Evolutionary conservation across 2,888 invertebrate genomes (phyloP).

Genomic region (Tenthredo mesomela): DNA sequence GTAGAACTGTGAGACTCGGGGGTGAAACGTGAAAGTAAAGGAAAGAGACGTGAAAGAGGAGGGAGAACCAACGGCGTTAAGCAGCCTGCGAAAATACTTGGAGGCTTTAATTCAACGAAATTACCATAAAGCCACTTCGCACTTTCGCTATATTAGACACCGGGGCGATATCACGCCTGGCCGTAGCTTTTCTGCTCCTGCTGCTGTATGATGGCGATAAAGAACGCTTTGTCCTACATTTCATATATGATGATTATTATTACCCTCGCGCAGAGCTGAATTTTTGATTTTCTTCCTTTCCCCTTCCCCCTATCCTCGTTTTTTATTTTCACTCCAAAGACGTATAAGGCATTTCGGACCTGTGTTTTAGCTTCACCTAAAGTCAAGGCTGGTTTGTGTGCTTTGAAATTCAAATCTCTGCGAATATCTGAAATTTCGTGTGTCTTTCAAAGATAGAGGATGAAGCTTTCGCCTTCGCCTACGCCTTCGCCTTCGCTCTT

Average conservation of each 20-base stretch:
- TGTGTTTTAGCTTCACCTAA: background rate
- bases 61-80: slow-evolving; percentile 17
- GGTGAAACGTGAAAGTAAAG: background rate
- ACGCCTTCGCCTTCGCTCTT: background rate
- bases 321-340: background rate
- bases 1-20: background rate
- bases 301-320: background rate
- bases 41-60: background rate
- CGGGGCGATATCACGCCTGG: slow-evolving; percentile 28
- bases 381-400: background rate
- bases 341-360: background rate
- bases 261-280: background rate
- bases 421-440: background rate
- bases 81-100: slow-evolving; percentile 48
- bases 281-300: background rate
- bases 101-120: slow-evolving; percentile 48
- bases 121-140: slow-evolving; percentile 49
- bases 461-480: background rate
- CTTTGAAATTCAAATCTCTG: slow-evolving; percentile 22
- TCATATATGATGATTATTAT: background rate
- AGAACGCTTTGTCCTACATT: slow-evolving; percentile 9
- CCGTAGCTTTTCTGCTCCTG: slow-evolving; percentile 10
- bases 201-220: background rate
- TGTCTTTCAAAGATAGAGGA: background rate
- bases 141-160: slow-evolving; percentile 45